phyloP scores from a whole-genome alignment of 2,797 vertebrate species.

The Myiotriccus ornatus region DNA sequence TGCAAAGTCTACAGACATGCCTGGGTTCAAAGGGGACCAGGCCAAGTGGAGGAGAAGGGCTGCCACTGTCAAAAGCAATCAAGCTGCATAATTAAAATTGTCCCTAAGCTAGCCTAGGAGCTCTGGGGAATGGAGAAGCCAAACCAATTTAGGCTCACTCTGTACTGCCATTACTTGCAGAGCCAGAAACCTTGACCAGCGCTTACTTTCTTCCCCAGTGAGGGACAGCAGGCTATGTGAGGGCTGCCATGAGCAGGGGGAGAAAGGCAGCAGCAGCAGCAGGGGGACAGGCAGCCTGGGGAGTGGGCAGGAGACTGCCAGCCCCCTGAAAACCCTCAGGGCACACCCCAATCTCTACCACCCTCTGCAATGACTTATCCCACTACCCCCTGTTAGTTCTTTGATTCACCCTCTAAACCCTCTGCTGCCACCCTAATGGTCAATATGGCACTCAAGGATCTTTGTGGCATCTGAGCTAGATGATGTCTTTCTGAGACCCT shows the following conservation, averaged over 20 bases:
- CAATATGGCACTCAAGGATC: neutral
- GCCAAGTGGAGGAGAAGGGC: neutral
- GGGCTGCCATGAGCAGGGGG: rapidly evolving
- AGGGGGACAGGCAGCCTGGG: neutral
- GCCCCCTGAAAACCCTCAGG: neutral
- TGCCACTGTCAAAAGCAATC: neutral
- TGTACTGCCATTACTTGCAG: neutral
- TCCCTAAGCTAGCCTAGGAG: neutral
- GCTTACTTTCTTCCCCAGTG: rapidly evolving
- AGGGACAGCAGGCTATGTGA: neutral
- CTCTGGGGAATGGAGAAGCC: neutral
- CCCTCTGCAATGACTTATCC: neutral
- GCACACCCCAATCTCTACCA: neutral
- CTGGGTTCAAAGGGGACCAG: neutral
- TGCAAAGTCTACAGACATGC: neutral
- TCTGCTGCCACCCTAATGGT: rapidly evolving
- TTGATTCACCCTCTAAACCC: neutral
- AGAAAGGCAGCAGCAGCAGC: neutral
- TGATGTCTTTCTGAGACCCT: neutral
- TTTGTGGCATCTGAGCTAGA: neutral
- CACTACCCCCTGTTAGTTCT: neutral
- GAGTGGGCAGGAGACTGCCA: rapidly evolving
- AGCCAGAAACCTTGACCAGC: neutral
- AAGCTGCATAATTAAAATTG: neutral
- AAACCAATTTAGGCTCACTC: neutral